A percentile compares a stretch with the other conserved stretches of the same genome.
These are phyloP conservation scores for Beris chalybata DNA, from an alignment of 2,888 invertebrate genomes.

Conservation along the genomic window DNA sequence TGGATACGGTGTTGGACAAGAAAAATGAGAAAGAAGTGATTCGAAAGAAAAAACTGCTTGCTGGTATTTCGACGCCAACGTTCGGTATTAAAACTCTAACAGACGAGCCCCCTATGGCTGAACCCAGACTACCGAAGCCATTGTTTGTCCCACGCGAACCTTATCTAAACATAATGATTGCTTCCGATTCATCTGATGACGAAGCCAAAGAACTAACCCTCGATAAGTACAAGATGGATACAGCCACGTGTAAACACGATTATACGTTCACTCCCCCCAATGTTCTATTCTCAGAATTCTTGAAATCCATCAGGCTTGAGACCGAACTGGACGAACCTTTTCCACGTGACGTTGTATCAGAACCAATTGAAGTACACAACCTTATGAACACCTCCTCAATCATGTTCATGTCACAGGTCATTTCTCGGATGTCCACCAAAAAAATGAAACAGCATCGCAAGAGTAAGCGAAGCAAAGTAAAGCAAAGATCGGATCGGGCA, in stretches of 20 bases:
- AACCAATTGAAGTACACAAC: not conserved
- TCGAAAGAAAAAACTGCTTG: not conserved
- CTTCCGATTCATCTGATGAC: not conserved
- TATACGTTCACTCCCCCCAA: conserved; percentile 1
- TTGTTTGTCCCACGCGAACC: conserved; percentile 3
- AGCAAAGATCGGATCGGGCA: not conserved
- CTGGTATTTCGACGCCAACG: not conserved
- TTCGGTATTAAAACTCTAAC: not conserved
- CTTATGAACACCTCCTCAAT: not conserved
- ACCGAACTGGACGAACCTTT: not conserved
- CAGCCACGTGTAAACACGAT: not conserved
- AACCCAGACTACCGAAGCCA: not conserved
- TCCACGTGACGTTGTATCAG: not conserved
- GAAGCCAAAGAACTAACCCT: not conserved
- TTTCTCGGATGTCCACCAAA: not conserved
- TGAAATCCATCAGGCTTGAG: not conserved
- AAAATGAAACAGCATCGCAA: not conserved
- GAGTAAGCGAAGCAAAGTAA: not conserved
- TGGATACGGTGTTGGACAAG: conserved; percentile 3
- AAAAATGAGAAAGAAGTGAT: not conserved
- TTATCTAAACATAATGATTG: not conserved
- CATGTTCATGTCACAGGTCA: not conserved
- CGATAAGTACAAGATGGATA: too few relatives aligned
- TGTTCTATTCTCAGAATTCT: conserved; percentile 16
- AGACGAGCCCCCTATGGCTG: not conserved